These are phyloP conservation scores for Tringa solitaria DNA, from an alignment of 2,113 vertebrate species.

Conservation along the genomic window DNA sequence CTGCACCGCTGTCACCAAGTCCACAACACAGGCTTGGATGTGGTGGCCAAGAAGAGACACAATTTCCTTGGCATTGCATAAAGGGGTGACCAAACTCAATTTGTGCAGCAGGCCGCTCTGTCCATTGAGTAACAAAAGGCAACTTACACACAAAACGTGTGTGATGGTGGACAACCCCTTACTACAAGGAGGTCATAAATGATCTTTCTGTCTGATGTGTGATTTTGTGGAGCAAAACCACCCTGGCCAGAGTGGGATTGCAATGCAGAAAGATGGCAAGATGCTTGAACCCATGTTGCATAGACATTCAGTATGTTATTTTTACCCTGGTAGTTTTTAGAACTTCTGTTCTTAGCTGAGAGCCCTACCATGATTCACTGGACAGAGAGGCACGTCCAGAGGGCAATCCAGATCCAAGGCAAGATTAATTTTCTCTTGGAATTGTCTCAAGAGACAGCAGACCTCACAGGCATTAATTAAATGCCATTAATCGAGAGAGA, in stretches of 20 bases:
- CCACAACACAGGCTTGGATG: not conserved
- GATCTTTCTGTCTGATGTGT: not conserved
- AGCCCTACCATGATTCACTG: not conserved
- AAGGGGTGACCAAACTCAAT: not conserved
- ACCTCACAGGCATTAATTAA: not conserved
- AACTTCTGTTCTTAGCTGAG: not conserved
- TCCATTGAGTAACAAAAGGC: not conserved
- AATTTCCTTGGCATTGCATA: not conserved
- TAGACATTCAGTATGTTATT: not conserved
- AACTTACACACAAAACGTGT: no score
- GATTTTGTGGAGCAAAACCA: not conserved
- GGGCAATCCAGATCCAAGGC: not conserved
- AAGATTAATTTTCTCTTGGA: conserved; percentile 2
- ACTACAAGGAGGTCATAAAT: not conserved
- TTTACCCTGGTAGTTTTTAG: not conserved
- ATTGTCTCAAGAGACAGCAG: not conserved
- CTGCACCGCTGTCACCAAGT: not conserved
- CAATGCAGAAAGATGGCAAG: not conserved
- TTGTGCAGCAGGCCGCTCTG: not conserved
- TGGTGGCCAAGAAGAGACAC: not conserved
- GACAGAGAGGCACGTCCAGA: not conserved
- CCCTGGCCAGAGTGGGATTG: not conserved
- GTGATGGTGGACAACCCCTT: not conserved
- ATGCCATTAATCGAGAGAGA: not conserved
- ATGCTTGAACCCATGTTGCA: not conserved